Evolutionary conservation across 37 sponge, comb jelly and placozoan species (phyloP).

Genomic region (Aphrocallistes beatrix): DNA sequence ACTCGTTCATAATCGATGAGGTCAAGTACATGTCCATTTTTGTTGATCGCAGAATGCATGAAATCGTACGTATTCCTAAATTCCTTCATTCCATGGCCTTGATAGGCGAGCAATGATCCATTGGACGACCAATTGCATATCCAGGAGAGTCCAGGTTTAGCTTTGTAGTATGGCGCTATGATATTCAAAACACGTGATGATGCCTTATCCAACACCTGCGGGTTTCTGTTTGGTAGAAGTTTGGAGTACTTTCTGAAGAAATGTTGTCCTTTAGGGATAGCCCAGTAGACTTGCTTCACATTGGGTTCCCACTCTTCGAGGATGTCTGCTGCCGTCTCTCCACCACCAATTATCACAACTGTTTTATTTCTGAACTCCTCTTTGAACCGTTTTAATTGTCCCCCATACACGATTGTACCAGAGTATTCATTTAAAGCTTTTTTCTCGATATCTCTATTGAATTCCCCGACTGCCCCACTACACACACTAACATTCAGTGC

Average conservation of each 20-base stretch:
- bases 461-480: background rate
- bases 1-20: background rate
- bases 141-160: background rate
- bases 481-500: background rate
- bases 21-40: background rate
- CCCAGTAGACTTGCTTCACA: background rate
- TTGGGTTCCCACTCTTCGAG: background rate
- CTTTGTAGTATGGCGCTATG: background rate
- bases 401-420: background rate
- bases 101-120: background rate
- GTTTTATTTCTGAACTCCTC: slow-evolving; percentile 7
- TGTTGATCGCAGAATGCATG: slow-evolving; percentile 5
- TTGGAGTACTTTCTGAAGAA: background rate
- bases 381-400: background rate
- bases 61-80: background rate
- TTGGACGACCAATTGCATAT: background rate
- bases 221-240: background rate
- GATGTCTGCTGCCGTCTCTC: background rate
- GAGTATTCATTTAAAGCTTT: background rate
- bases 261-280: background rate
- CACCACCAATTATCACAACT: background rate
- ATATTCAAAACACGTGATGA: background rate
- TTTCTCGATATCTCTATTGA: background rate
- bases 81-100: slow-evolving; percentile 5
- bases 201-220: slow-evolving; percentile 5